phyloP scores from a whole-genome alignment of 2,888 invertebrate genomes.

The Heliconius cydno region DNA sequence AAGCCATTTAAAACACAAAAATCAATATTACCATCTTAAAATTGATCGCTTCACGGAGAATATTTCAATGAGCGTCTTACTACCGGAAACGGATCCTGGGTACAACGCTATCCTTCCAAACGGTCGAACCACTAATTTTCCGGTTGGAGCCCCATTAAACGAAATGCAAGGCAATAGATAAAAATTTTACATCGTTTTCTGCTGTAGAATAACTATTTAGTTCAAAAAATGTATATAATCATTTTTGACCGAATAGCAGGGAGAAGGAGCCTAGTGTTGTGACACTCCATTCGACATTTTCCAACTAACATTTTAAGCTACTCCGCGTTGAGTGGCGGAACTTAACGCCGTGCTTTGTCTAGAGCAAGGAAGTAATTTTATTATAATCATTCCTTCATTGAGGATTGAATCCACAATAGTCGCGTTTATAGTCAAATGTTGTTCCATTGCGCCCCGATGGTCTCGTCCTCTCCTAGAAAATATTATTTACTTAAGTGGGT shows the following conservation, averaged over 20 bases:
- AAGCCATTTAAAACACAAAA: neutral
- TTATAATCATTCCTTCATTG: neutral
- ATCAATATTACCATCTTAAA: constrained; percentile 13
- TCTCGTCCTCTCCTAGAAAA: too few species aligned
- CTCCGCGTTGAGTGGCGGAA: neutral
- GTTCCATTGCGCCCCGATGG: too few species aligned
- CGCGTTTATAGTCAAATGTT: too few species aligned
- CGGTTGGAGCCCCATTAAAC: constrained; percentile 45
- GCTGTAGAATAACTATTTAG: constrained; percentile 5
- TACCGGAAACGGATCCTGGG: constrained; percentile 40
- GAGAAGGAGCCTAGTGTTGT: neutral
- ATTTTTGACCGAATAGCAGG: neutral
- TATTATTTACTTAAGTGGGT: neutral
- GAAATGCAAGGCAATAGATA: constrained; percentile 45
- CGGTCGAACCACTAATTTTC: constrained; percentile 50
- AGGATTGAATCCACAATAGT: neutral
- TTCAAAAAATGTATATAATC: neutral
- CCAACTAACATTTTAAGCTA: neutral
- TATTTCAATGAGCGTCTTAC: constrained; percentile 34
- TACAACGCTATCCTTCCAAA: constrained; percentile 41
- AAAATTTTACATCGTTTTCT: constrained; percentile 29
- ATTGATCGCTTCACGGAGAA: constrained; percentile 11
- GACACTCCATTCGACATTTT: neutral
- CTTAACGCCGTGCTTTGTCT: neutral
- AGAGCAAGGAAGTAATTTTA: neutral